Evolutionary conservation across 2,888 invertebrate species (phyloP).

Genomic region (Luffia ferchaultella): DNA sequence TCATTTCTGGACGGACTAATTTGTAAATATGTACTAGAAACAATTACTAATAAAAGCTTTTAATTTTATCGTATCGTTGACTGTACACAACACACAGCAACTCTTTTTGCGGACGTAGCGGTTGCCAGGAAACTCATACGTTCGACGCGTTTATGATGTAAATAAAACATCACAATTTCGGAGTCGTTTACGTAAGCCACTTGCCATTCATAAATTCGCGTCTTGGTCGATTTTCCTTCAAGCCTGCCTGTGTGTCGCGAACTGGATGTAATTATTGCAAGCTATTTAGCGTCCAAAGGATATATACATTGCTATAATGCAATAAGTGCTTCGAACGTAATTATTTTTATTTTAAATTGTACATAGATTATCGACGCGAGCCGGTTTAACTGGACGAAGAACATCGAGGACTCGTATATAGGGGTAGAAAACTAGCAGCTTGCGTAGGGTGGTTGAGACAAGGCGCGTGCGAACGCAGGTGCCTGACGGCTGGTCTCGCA

Average conservation of each 20-base stretch:
- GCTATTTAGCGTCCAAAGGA: too few species aligned
- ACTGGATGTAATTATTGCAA: too few species aligned
- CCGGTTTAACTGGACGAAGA: not conserved
- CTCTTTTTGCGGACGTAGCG: too few species aligned
- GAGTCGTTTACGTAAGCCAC: constrained; percentile 9
- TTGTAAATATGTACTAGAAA: too few species aligned
- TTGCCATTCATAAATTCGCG: not conserved
- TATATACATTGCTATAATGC: not conserved
- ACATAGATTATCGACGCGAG: not conserved
- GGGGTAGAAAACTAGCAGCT: too few species aligned
- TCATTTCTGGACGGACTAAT: too few species aligned
- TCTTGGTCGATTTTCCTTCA: constrained; percentile 7
- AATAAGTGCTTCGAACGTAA: not conserved
- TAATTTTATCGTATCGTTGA: too few species aligned
- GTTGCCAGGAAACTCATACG: not conserved
- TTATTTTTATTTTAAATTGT: not conserved
- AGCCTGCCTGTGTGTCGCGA: too few species aligned
- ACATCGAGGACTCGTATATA: too few species aligned
- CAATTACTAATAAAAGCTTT: too few species aligned
- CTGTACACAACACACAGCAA: too few species aligned
- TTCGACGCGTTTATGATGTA: not conserved
- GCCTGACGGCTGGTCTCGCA: constrained; percentile 54
- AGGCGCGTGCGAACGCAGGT: constrained; percentile 46
- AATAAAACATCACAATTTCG: not conserved
- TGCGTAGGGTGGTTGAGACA: constrained; percentile 33